Base-by-base conservation (phyloP, 2,113 vertebrate species). In the Austrofundulus limnaeus region DNA sequence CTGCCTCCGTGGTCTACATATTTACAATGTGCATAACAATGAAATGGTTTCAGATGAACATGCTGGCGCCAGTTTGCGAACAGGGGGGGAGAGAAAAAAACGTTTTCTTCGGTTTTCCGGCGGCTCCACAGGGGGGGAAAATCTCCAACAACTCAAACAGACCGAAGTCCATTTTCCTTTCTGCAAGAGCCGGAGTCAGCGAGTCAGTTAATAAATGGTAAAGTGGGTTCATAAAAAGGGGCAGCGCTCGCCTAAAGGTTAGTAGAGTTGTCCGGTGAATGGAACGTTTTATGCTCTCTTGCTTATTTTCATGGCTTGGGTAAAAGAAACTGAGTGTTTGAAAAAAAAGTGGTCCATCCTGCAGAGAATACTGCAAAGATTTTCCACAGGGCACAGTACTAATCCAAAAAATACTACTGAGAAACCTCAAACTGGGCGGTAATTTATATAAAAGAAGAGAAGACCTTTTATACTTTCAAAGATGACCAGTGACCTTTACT, bases 191-290 rank as follows among this genome's bases (percentile, higher is more conserved):
- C 53, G 60, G 57, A 76, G 61, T 52, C 58, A 61, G 68, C 25
- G 45, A 79, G 72, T 70, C 56, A 80, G 72, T 76, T 80, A 76
- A 78, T 80, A 85, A 78, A 83, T 48, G 63, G 54, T 45, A 72
- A 77, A 80, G 68, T 70, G 53, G 61, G 65, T 81, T 86, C 75
- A 85, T 83, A 75, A 76, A 70, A 70, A 61, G 34, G 60, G 57
- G 62, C 61, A 75, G 70, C 31, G 15, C 56, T 76, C 11, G 76
- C 80, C 80, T 77, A 39, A 59, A 83, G 82, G 75, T 80, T 64
- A 62, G 43, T 78, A 34, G 4, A 74, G 38, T 2, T 46, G 48
- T 54, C 60, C 70, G 59, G 51, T 60, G 72, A 68, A 67, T 74
- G 63, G 1, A 20, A 60, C 68, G 56, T 72, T 72, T 55, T 53